phyloP scores from a whole-genome alignment of 2,797 vertebrate species.

The Smutsia gigantea region DNA sequence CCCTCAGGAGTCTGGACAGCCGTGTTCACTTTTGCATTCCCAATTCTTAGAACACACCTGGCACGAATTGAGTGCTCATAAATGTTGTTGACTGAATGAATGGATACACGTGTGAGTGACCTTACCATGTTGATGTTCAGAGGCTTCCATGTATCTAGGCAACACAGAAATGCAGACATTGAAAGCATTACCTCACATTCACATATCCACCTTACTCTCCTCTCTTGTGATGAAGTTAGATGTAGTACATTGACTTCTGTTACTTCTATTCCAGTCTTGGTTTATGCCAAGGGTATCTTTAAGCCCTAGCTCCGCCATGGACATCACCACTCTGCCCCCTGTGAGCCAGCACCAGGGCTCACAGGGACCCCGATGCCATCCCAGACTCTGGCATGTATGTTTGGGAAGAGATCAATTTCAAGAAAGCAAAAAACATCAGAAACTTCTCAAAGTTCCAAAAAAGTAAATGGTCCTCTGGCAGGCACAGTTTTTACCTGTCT shows the following conservation, averaged over 20 bases:
- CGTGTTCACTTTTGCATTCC: background rate
- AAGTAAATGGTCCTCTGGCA: background rate
- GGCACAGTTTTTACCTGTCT: background rate
- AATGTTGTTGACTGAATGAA: background rate
- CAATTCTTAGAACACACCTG: background rate
- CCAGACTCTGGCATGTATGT: background rate
- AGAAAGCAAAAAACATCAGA: slow-evolving; percentile 2
- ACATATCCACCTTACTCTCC: background rate
- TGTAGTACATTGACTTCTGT: background rate
- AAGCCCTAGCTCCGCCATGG: background rate
- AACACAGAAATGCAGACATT: background rate
- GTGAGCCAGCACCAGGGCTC: background rate
- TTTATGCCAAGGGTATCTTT: background rate
- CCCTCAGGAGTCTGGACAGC: background rate
- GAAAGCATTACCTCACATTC: background rate
- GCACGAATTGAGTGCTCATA: background rate
- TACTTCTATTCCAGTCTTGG: background rate
- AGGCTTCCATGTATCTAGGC: background rate
- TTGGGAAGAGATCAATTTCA: background rate
- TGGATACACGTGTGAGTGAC: background rate
- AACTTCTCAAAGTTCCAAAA: background rate
- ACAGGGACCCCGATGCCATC: background rate
- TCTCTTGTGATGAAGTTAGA: background rate
- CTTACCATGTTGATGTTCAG: background rate
- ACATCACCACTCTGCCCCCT: background rate